Conservation (phyloP, 1,140 invertebrate genomes). For the Brachionus rubens region DNA sequence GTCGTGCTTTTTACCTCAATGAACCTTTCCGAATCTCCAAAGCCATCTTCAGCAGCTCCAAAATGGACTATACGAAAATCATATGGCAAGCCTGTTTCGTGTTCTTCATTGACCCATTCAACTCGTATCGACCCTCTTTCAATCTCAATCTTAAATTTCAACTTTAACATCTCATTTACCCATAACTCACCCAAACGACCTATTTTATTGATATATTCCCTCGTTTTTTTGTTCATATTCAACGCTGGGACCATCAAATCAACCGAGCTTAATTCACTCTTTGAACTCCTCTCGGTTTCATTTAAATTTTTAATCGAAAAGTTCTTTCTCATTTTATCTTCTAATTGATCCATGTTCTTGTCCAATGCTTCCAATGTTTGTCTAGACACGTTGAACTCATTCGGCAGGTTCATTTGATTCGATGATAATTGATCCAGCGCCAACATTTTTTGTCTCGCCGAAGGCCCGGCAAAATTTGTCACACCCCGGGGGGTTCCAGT, state of each 20-base stretch:
- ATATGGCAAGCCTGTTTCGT: slow-evolving; percentile 19
- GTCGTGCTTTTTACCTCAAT: slow-evolving; percentile 39
- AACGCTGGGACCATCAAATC: neutral
- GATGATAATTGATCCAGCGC: neutral
- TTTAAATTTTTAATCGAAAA: slow-evolving; percentile 5
- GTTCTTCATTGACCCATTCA: slow-evolving; percentile 23
- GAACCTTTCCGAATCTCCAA: slow-evolving; percentile 17
- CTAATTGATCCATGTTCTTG: neutral
- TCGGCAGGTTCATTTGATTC: neutral
- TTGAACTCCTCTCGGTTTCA: neutral
- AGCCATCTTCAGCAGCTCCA: neutral
- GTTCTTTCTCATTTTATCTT: slow-evolving; percentile 29
- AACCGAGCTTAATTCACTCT: neutral
- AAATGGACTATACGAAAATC: slow-evolving; percentile 22
- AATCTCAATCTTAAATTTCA: slow-evolving; percentile 30
- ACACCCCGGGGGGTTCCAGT: too few species aligned
- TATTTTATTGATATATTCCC: neutral
- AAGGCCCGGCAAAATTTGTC: neutral
- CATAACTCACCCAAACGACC: neutral
- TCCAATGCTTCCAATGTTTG: neutral
- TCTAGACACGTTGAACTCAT: neutral
- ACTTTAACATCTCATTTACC: slow-evolving; percentile 20
- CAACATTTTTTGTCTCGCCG: slow-evolving; percentile 1
- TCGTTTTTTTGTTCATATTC: neutral
- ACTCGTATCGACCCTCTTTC: neutral